These are phyloP conservation scores for Mesorhabditis spiculigera DNA, from an alignment of 2,888 invertebrate species.

Conservation along the genomic window DNA sequence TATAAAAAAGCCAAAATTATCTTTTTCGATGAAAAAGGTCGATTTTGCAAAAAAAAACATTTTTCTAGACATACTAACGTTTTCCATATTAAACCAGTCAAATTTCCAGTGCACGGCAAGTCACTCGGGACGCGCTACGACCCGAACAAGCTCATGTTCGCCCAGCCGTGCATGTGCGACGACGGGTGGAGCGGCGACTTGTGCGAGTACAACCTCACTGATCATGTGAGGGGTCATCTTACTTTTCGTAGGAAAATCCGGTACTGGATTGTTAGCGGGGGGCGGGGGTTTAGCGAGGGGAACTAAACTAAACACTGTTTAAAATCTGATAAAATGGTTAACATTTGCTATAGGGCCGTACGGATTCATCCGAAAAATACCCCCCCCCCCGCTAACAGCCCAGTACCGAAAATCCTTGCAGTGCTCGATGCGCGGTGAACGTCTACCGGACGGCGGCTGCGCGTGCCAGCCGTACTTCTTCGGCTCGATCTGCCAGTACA, in stretches of 20 bases:
- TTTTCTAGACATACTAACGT: neutral
- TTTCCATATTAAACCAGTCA: neutral
- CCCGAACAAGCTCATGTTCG: constrained; percentile 42
- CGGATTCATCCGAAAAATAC: no score
- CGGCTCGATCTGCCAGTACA: constrained; percentile 52
- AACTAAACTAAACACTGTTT: no score
- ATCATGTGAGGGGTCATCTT: constrained; percentile 28
- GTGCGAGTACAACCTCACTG: constrained; percentile 44
- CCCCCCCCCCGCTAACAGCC: neutral
- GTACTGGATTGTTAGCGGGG: no score
- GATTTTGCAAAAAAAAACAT: neutral
- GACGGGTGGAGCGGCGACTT: constrained; percentile 47
- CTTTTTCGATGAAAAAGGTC: neutral
- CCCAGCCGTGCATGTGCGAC: constrained; percentile 43
- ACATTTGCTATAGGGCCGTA: no score
- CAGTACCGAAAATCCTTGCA: constrained; percentile 13
- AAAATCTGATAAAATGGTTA: no score
- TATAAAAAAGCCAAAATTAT: neutral
- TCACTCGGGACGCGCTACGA: constrained; percentile 48
- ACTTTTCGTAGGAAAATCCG: neutral
- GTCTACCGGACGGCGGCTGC: constrained; percentile 39
- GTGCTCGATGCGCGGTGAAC: constrained; percentile 51
- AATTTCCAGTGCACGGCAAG: constrained; percentile 41
- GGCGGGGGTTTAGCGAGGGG: neutral
- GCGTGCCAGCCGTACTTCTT: constrained; percentile 49